Conservation (phyloP, 2,113 vertebrate genomes). For the Glareola pratincola region DNA sequence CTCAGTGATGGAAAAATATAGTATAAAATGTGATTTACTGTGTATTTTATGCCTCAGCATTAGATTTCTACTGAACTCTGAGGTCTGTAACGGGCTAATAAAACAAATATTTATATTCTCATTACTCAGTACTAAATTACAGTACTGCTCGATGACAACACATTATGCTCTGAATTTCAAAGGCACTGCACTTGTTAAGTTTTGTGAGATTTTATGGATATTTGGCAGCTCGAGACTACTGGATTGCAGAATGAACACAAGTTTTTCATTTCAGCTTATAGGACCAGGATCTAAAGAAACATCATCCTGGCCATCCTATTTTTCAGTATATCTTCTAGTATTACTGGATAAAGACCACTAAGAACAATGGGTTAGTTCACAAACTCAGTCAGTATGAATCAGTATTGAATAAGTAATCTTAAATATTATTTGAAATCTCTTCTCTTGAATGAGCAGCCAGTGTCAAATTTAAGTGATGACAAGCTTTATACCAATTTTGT, state of each 20-base stretch:
- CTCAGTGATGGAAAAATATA: not conserved
- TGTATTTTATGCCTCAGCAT: not conserved
- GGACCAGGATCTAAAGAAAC: not conserved
- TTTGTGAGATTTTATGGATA: not conserved
- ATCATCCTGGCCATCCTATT: not conserved
- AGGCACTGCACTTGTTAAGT: not conserved
- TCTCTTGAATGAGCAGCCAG: not conserved
- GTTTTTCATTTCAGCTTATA: not conserved
- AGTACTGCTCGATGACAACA: not conserved
- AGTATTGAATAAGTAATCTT: not conserved
- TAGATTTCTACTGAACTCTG: not conserved
- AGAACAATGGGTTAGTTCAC: not conserved
- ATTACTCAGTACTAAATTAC: not conserved
- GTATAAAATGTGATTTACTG: not conserved
- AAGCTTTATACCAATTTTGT: not conserved
- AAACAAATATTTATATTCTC: not conserved
- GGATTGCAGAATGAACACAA: not conserved
- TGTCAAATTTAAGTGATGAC: not conserved
- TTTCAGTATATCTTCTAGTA: not conserved
- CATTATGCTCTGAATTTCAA: not conserved
- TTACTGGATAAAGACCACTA: not conserved
- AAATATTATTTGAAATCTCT: not conserved
- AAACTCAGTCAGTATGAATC: not conserved
- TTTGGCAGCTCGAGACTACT: not conserved
- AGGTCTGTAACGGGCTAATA: not conserved